These are phyloP conservation scores for Ectropis crepuscularia DNA, from an alignment of 2,888 invertebrate species.

Conservation along the genomic window DNA sequence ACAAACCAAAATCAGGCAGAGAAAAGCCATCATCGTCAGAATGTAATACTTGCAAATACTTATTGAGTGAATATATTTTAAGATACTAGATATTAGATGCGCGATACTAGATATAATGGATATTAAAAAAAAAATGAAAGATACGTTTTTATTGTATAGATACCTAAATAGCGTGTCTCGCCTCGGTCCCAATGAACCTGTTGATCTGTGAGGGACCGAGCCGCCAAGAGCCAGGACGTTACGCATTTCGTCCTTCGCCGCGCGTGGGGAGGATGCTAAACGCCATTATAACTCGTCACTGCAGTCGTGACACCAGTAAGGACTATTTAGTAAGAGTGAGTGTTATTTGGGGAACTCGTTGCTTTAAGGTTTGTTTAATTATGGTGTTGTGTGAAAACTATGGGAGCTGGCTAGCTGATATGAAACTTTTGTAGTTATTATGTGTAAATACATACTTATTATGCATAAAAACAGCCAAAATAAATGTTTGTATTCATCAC, in stretches of 20 bases:
- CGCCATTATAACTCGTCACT: conserved; percentile 27
- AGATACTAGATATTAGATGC: too few species aligned
- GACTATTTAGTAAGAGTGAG: background rate
- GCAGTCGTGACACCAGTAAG: conserved; percentile 12
- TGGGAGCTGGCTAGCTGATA: background rate
- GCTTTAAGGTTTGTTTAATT: too few species aligned
- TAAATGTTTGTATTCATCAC: background rate
- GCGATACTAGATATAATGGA: too few species aligned
- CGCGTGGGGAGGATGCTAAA: conserved; percentile 65
- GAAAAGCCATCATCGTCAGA: too few species aligned
- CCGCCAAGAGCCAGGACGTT: conserved; percentile 49
- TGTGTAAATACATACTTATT: background rate
- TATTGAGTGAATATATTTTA: too few species aligned
- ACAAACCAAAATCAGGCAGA: too few species aligned
- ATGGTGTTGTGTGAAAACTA: too few species aligned
- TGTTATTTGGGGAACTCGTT: too few species aligned
- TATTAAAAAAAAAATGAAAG: too few species aligned
- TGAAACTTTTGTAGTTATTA: background rate
- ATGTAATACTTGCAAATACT: too few species aligned
- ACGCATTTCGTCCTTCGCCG: conserved; percentile 66
- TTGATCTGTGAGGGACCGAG: conserved; percentile 36
- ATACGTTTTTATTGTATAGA: too few species aligned
- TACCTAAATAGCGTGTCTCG: background rate
- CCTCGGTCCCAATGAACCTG: conserved; percentile 20
- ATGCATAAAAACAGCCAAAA: background rate